Evolutionary conservation across 2,888 invertebrate genomes (phyloP).

Genomic region (Erebia ligea): DNA sequence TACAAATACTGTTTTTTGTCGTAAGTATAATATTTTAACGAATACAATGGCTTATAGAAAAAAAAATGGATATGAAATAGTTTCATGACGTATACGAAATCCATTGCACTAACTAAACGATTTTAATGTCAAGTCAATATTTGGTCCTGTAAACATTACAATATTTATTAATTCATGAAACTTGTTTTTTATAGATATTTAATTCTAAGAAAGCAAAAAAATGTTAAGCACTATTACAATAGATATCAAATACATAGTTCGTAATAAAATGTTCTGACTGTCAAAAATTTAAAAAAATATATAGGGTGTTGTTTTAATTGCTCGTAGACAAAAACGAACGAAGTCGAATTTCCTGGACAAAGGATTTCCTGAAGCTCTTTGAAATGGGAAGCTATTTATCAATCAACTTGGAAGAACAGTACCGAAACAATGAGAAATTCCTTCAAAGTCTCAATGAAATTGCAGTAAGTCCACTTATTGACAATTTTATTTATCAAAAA

Average conservation of each 20-base stretch:
- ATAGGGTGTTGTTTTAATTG: slow-evolving; percentile 7
- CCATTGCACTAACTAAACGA: slow-evolving; percentile 11
- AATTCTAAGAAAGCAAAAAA: neutral
- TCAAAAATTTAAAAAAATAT: neutral
- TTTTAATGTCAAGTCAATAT: neutral
- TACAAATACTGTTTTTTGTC: too few relatives aligned
- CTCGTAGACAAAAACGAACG: neutral
- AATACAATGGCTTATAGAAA: too few relatives aligned
- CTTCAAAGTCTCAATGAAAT: slow-evolving; percentile 86
- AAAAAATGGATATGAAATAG: too few relatives aligned
- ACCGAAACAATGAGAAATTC: slow-evolving; percentile 87
- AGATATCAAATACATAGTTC: too few relatives aligned
- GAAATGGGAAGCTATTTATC: slow-evolving; percentile 84
- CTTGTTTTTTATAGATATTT: neutral
- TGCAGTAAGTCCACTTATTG: slow-evolving; percentile 72
- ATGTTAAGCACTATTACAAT: too few relatives aligned
- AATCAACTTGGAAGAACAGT: slow-evolving; percentile 86
- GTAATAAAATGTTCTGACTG: neutral
- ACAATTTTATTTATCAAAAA: neutral
- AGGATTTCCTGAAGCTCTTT: neutral
- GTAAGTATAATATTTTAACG: too few relatives aligned
- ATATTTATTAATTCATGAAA: too few relatives aligned
- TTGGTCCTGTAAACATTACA: slow-evolving; percentile 2
- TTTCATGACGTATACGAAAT: neutral
- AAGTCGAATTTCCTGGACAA: neutral